Evolutionary conservation across 2,797 vertebrate species (phyloP), one percentile per base, ranked within the genome.

Genomic region (Sphaeramia orbicularis): DNA sequence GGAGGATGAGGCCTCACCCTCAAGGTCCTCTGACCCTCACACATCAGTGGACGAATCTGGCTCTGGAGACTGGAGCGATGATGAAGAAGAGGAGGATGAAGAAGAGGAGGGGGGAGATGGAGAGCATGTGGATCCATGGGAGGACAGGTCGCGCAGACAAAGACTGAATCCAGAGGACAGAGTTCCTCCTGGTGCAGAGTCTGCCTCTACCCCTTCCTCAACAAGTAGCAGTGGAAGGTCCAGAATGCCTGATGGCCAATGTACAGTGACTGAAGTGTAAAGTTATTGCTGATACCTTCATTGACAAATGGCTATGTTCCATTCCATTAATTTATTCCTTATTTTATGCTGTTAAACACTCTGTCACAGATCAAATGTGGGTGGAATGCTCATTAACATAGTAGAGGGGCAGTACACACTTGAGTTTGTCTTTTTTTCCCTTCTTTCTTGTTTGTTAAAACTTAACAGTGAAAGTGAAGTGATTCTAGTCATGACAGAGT

Each of bases 221-320:
- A 90, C 83, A 72, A 94, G 85, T 86, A 89, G 91, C 73, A 93
- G 86, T 1, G 95, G 94, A 69, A 95, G 96, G 78, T 98, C 97
- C 71, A 96, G 98, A 82, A 95, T 96, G 92, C 97, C 98, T 10
- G 98, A 99, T 53, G 98, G 98, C 91, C 98, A 99, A 94, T 99
- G 97, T 93, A 98, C 97, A 75, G 94, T 99, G 91, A 99, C 96
- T 83, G 97, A 99, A 92, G 98, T 99, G 92, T 99, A 94, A 96
- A 78, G 65, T 79, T 57, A 45, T 75, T 35, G 45, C 12, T 87
- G 88, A 75, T 71, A 78, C 66, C 85, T 76, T 74, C 67, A 54
- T 53, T 63, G 74, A 65, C 43, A 68, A 74, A 77, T 73, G 69
- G 79, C 81, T 68, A 27, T 54, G 66, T 85, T 87, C 62, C 83